A percentile compares a stretch with the other conserved stretches of the same genome.
Conservation (phyloP, 2,113 vertebrate genomes). For the Cheirogaleus medius region DNA sequence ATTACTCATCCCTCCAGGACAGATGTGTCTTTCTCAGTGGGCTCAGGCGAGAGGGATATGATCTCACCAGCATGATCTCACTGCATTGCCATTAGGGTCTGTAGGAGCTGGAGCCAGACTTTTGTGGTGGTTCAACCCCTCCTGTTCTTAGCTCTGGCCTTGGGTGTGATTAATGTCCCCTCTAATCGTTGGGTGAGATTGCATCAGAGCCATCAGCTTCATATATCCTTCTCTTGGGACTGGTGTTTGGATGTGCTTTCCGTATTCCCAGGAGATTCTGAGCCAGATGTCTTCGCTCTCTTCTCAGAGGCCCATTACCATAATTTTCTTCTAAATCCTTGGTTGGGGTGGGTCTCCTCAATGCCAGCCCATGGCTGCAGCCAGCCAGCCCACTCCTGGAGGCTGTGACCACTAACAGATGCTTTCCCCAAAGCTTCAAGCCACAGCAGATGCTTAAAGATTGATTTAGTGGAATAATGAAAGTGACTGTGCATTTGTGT, state of each 20-base stretch:
- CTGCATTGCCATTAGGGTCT: slow-evolving; percentile 37
- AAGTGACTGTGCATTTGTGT: neutral
- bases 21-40: neutral
- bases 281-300: slow-evolving; percentile 51
- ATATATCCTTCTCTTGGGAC: slow-evolving; percentile 50
- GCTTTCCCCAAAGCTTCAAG: neutral
- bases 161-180: slow-evolving; percentile 37
- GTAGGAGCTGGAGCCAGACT: slow-evolving; percentile 2
- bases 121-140: neutral
- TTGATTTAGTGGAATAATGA: neutral
- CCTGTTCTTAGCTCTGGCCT: neutral
- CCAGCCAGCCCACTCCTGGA: neutral
- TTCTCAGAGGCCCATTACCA: slow-evolving; percentile 57
- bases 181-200: slow-evolving; percentile 9
- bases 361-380: slow-evolving; percentile 6
- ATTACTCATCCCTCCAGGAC: neutral
- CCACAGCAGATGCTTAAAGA: neutral
- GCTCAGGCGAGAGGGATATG: neutral
- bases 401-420: slow-evolving; percentile 1
- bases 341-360: slow-evolving; percentile 19
- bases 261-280: neutral
- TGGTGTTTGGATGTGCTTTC: slow-evolving; percentile 14
- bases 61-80: slow-evolving; percentile 71
- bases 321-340: slow-evolving; percentile 62
- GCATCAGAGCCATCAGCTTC: slow-evolving; percentile 31